These are phyloP conservation scores for Meghimatium bilineatum DNA, from an alignment of 2,888 invertebrate species.

Conservation along the genomic window DNA sequence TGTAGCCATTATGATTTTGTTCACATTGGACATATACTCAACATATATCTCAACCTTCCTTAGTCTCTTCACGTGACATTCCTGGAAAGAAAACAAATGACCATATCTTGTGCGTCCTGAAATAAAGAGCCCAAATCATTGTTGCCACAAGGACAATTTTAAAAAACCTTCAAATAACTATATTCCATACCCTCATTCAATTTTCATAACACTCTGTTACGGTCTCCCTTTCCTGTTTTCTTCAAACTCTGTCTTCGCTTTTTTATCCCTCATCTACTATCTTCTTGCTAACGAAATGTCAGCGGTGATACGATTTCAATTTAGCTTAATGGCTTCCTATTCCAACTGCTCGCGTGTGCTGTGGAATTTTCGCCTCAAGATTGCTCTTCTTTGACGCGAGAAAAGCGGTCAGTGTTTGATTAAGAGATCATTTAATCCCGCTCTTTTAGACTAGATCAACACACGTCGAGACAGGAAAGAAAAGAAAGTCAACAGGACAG, in stretches of 20 bases:
- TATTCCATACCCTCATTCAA: not conserved
- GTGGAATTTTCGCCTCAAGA: constrained; percentile 20
- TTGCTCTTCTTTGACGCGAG: not conserved
- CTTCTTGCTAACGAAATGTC: constrained; percentile 31
- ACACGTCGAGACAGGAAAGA: not conserved
- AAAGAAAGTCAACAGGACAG: not conserved
- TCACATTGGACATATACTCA: too few species aligned
- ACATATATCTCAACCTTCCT: too few species aligned
- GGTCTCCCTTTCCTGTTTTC: not conserved
- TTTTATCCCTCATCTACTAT: constrained; percentile 31
- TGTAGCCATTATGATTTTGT: too few species aligned
- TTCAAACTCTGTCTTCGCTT: not conserved
- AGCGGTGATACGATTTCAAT: constrained; percentile 27
- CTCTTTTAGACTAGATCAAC: constrained; percentile 19
- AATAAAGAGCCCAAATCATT: too few species aligned
- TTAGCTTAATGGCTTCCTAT: constrained; percentile 24
- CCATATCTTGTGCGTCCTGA: too few species aligned
- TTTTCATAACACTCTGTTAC: not conserved
- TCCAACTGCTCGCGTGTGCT: constrained; percentile 30
- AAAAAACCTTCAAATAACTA: not conserved
- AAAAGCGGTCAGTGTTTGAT: not conserved
- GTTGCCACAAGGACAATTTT: too few species aligned
- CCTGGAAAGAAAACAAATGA: too few species aligned
- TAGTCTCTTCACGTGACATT: too few species aligned
- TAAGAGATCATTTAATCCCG: constrained; percentile 25